Evolutionary conservation across 2,888 invertebrate genomes (phyloP).

Genomic region (Phortica magna): DNA sequence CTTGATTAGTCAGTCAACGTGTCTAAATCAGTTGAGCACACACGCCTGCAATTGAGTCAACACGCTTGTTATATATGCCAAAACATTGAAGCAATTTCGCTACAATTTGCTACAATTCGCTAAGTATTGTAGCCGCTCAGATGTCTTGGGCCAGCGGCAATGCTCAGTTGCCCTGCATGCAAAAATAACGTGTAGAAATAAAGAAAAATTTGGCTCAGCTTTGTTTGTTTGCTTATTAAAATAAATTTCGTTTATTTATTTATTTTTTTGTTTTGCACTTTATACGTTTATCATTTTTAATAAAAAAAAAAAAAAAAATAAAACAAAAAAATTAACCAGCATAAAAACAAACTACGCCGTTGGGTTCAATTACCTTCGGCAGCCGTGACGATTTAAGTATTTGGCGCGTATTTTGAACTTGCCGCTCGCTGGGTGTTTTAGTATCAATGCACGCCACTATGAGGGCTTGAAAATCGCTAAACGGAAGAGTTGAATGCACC

Average conservation of each 20-base stretch:
- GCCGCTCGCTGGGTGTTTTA: background rate
- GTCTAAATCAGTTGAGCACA: too few species aligned
- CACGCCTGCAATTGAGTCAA: too few species aligned
- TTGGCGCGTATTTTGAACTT: constrained; percentile 35
- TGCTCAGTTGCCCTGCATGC: too few species aligned
- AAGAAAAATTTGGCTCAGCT: too few species aligned
- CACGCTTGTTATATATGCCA: too few species aligned
- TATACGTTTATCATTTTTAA: constrained; percentile 37
- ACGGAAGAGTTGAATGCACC: constrained; percentile 20
- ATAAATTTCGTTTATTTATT: constrained; percentile 16
- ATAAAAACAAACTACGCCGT: constrained; percentile 48
- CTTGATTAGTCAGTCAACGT: too few species aligned
- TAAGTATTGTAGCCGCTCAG: too few species aligned
- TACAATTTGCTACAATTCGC: too few species aligned
- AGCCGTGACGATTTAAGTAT: background rate
- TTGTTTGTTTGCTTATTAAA: constrained; percentile 6
- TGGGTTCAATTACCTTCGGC: constrained; percentile 46
- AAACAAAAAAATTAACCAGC: background rate
- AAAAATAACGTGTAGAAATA: too few species aligned
- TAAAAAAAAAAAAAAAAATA: background rate
- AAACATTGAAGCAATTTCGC: too few species aligned
- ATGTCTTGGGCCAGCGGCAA: too few species aligned
- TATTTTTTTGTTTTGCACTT: background rate
- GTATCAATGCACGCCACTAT: constrained; percentile 1
- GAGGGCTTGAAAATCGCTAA: background rate